Percentiles rank a stretch among this genome's conserved stretches.
These are phyloP conservation scores for Allacma fusca DNA, from an alignment of 2,888 invertebrate genomes.

Conservation along the genomic window DNA sequence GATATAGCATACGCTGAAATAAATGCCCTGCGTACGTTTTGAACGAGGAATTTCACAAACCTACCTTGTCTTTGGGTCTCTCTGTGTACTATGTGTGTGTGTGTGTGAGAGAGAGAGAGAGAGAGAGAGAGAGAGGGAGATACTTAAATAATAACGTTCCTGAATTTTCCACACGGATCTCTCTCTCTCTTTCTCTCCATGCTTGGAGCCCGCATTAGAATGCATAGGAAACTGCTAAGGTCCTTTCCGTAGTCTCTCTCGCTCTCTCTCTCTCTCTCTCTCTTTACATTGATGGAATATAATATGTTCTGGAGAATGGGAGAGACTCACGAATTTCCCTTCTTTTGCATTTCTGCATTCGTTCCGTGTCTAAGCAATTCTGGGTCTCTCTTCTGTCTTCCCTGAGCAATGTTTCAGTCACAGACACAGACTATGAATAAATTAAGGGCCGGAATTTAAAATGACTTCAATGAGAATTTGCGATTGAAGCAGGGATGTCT, in stretches of 20 bases:
- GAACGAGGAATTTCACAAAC: neutral
- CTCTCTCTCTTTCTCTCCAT: neutral
- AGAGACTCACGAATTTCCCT: neutral
- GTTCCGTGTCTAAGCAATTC: slow-evolving; percentile 31
- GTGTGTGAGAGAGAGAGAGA: neutral
- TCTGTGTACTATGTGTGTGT: neutral
- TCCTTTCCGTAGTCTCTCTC: neutral
- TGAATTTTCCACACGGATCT: neutral
- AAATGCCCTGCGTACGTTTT: too few species aligned
- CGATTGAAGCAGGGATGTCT: slow-evolving; percentile 32
- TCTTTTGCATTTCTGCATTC: slow-evolving; percentile 31
- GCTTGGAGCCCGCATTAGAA: neutral
- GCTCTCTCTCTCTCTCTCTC: slow-evolving; percentile 18
- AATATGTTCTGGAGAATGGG: slow-evolving; percentile 12
- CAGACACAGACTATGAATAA: slow-evolving; percentile 39
- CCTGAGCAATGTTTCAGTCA: slow-evolving; percentile 32
- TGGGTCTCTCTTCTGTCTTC: slow-evolving; percentile 7
- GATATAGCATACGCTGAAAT: too few species aligned
- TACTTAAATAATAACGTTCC: slow-evolving; percentile 17
- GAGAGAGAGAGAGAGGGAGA: slow-evolving; percentile 3
- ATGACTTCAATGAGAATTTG: slow-evolving; percentile 38
- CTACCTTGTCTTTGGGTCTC: neutral
- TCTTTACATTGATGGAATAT: slow-evolving; percentile 18
- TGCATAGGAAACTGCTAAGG: slow-evolving; percentile 4
- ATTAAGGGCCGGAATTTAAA: slow-evolving; percentile 31